phyloP scores from a whole-genome alignment of 2,888 invertebrate genomes.

The Parnassius apollo region DNA sequence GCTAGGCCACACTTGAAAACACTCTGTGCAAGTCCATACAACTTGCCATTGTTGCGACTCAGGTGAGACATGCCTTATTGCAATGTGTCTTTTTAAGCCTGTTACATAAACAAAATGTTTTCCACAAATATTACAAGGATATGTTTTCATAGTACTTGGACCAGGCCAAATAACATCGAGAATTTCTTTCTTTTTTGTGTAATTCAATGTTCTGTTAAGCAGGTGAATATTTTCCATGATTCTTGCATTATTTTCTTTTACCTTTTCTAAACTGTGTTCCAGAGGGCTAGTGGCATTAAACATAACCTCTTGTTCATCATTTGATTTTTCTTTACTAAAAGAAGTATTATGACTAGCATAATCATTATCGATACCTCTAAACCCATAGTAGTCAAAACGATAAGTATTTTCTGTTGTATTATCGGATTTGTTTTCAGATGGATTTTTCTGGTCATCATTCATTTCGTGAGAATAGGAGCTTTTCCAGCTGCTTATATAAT shows the following conservation, averaged over 20 bases:
- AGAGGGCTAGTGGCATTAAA: slow-evolving; percentile 48
- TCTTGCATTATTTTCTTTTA: slow-evolving; percentile 71
- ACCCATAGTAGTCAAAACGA: not conserved
- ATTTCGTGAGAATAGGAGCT: not conserved
- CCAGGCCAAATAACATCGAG: slow-evolving; percentile 56
- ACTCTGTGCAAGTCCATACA: slow-evolving; percentile 74
- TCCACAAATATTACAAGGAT: slow-evolving; percentile 68
- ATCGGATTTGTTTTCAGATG: not conserved
- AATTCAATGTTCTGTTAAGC: slow-evolving; percentile 68
- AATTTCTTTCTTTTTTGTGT: slow-evolving; percentile 71
- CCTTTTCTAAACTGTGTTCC: slow-evolving; percentile 70
- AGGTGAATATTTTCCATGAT: slow-evolving; percentile 76
- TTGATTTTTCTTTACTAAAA: slow-evolving; percentile 7
- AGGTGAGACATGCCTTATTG: slow-evolving; percentile 56
- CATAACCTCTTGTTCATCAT: slow-evolving; percentile 19
- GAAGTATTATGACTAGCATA: slow-evolving; percentile 10
- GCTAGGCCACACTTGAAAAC: slow-evolving; percentile 74
- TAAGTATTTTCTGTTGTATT: not conserved
- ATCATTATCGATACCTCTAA: not conserved
- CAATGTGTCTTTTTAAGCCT: slow-evolving; percentile 64
- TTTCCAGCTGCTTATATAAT: slow-evolving; percentile 2
- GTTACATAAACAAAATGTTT: slow-evolving; percentile 75
- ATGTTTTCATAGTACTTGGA: slow-evolving; percentile 58
- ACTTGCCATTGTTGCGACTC: slow-evolving; percentile 68
- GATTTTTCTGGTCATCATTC: not conserved